Percentiles rank a stretch among this genome's conserved stretches.
Evolutionary conservation across 2,797 vertebrate species (phyloP).

Genomic region (Pipistrellus kuhlii): DNA sequence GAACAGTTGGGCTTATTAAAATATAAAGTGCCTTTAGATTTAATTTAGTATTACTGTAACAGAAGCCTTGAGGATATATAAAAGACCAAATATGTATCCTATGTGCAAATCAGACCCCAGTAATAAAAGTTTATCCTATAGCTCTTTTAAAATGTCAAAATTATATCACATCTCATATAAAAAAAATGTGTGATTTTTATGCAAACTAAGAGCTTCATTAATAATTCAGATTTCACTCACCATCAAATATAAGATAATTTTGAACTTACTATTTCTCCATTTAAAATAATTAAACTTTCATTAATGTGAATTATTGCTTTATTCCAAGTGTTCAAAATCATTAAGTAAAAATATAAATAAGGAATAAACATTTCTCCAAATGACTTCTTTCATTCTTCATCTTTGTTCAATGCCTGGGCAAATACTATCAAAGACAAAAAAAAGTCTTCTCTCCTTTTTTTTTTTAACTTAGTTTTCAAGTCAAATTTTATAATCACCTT

Average conservation of each 20-base stretch:
- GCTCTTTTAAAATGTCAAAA: conserved; percentile 54
- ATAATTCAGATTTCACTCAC: conserved; percentile 34
- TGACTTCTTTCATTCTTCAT: neutral
- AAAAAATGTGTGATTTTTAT: conserved; percentile 57
- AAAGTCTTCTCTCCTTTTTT: conserved; percentile 31
- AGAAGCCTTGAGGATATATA: conserved; percentile 42
- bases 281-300: conserved; percentile 35
- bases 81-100: conserved; percentile 22
- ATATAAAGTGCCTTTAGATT: neutral
- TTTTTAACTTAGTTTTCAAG: conserved; percentile 21
- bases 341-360: conserved; percentile 52
- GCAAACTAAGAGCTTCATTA: conserved; percentile 44
- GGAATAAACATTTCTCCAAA: neutral
- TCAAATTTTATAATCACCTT: conserved; percentile 48
- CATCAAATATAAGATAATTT: conserved; percentile 39
- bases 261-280: conserved; percentile 21
- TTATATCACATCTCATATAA: neutral
- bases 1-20: conserved; percentile 30
- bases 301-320: conserved; percentile 19
- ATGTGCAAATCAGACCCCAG: neutral
- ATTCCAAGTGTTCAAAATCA: neutral
- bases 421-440: conserved; percentile 1
- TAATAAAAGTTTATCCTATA: neutral
- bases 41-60: conserved; percentile 10
- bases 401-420: neutral